These are phyloP conservation scores for Martes martes DNA, from an alignment of 2,113 vertebrate species.

Conservation along the genomic window DNA sequence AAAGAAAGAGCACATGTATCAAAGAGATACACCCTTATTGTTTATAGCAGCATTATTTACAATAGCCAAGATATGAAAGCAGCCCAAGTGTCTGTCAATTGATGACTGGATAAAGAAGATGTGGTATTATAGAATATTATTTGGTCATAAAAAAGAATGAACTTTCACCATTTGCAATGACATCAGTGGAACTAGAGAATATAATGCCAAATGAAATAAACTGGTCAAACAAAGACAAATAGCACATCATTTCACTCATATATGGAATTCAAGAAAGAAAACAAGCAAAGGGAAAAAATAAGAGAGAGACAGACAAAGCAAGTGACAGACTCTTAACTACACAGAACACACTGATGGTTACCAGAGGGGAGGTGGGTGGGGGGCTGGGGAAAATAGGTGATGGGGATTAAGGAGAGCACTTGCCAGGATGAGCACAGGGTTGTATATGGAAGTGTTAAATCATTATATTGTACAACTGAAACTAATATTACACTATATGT, in stretches of 20 bases:
- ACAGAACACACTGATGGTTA: background rate
- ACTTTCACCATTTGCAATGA: background rate
- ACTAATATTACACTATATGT: background rate
- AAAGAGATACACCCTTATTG: background rate
- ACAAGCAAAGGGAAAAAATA: background rate
- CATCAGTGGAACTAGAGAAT: background rate
- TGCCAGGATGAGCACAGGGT: background rate
- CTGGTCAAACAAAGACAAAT: background rate
- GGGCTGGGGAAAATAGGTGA: background rate
- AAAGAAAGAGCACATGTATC: background rate
- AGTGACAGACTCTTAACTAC: background rate
- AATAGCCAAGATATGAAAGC: background rate
- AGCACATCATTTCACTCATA: background rate
- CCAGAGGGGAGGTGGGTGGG: background rate
- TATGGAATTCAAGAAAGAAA: background rate
- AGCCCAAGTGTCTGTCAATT: background rate
- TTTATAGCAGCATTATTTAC: background rate
- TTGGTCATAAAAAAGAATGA: background rate
- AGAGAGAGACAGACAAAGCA: background rate
- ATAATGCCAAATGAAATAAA: background rate
- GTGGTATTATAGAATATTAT: background rate
- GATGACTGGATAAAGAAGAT: background rate
- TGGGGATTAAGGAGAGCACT: background rate
- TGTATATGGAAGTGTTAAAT: background rate
- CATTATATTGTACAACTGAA: background rate